Base-by-base conservation (phyloP, 1,140 invertebrate genomes). In the Ridgeia piscesae region DNA sequence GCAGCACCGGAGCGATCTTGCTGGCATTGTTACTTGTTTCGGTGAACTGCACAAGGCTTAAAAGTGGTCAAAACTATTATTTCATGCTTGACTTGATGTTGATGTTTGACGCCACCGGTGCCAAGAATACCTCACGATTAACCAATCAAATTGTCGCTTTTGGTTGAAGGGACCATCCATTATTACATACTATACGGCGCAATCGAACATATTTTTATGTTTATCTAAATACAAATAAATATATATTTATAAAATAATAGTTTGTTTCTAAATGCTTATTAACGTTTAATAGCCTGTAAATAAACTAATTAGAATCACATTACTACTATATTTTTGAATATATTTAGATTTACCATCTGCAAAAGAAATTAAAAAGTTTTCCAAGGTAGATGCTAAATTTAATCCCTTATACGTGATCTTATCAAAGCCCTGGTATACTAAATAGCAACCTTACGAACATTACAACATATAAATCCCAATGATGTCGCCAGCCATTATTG, bases 1-100 rank as follows among this genome's bases (percentile, higher is more conserved):
- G 58, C 58, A 77, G 58, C 58, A 77, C 58, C 58, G 58, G 58
- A 77, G 58, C 58, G 58, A 77, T 77, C 4, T 77, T 77, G 17
- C 27, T 14, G 58, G 58, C 58, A 77, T 77, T 77, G 58, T 77
- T 77, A 31, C 58, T 77, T 77, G 58, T 77, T 77, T 77, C 58
- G 58, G 58, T 77, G 58, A 77, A 77, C 58, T 77, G 58, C 58
- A 77, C 8, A 77, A 77, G 58, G 58, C 58, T 77, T 77, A 77
- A 77, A 77, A 77, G 58, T 77, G 58, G 27, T 77, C 58, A 77
- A 77, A 77, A 77, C 58, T 77, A 77, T 77, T 77, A 77, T 77
- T 77, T 77, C 58, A 77, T 77, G 58, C 58, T 77, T 77, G 58
- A 77, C 58, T 77, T 77, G 58, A 77, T 77, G 58, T 77, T 77